A percentile compares a stretch with the other conserved stretches of the same genome.
phyloP scores from a whole-genome alignment of 2,888 invertebrate species.

The Sarcophaga caerulescens region DNA sequence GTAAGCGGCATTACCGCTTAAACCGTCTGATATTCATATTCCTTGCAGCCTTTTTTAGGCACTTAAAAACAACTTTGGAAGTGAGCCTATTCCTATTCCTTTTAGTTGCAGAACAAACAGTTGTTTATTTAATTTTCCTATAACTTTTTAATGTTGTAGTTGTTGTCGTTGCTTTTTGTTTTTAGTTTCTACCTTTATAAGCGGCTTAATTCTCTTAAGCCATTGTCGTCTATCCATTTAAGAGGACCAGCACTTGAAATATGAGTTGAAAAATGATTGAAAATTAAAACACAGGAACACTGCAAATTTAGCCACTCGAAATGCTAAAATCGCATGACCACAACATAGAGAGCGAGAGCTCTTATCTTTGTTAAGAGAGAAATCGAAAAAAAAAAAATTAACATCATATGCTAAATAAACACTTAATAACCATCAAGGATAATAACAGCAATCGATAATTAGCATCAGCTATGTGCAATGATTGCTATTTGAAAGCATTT shows the following conservation, averaged over 20 bases:
- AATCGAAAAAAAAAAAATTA: background rate
- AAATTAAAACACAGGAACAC: constrained; percentile 36
- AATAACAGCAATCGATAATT: background rate
- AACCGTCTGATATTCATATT: background rate
- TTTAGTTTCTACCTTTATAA: constrained; percentile 1
- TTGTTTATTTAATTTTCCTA: constrained; percentile 9
- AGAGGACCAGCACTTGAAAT: constrained; percentile 20
- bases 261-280: constrained; percentile 24
- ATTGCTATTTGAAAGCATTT: too few species aligned
- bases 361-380: background rate
- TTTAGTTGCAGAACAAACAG: constrained; percentile 27
- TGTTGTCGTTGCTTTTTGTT: background rate
- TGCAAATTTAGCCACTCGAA: constrained; percentile 29
- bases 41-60: constrained; percentile 5
- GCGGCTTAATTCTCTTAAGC: constrained; percentile 26
- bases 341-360: constrained; percentile 7
- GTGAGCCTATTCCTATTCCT: constrained; percentile 3
- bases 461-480: too few species aligned
- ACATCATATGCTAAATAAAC: background rate
- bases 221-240: background rate
- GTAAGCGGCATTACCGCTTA: constrained; percentile 7
- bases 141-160: background rate
- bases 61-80: constrained; percentile 10
- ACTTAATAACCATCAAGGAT: background rate
- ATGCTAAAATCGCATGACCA: constrained; percentile 55